Evolutionary conservation across 1,140 invertebrate species (phyloP), one percentile per base, ranked within the genome.

Genomic region (Solenopsis invicta): DNA sequence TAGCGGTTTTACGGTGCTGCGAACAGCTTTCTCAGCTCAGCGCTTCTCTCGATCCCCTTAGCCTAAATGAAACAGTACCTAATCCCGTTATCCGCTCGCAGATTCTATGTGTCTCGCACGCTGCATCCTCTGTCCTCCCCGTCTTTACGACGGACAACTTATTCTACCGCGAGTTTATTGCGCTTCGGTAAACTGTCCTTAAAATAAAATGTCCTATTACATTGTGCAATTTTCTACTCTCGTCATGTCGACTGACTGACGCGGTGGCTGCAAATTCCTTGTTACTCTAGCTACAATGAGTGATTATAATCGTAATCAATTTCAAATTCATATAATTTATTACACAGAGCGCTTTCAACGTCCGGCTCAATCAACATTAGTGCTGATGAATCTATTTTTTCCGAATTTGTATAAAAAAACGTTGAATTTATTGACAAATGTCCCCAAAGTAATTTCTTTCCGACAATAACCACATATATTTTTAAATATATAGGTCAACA

Each of bases 1-100:
- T 59, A 48, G 67, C 24, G 67, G 67, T 71, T 82, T 82, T 72
- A 72, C 52, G 67, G 52, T 21, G 21, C 52, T 52, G 54, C 67
- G 67, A 81, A 81, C 77, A 81, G 48, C 77, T 81, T 56, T 10
- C 78, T 56, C 67, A 45, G 50, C n/a, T 29, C 37, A 34, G 37
- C 48, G 37, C 69, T 84, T 75, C 34, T 24, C 54, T 59, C 80
- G 54, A 84, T 84, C 69, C 80, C 80, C 29, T 75, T 75, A 74
- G 54, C 45, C 80, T 84, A 75, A 84, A 84, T 84, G 80, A 84
- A 84, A 61, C 69, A 56, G 67, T 50, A 84, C 29, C 80, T 84
- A 84, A 84, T 84, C 77, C 62, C 8, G 77, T 80, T 80, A 80
- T 80, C 69, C 67, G 54, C 16, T 59, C 67, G 69, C 66, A 21